Evolutionary conservation across 2,797 vertebrate species (phyloP).

Genomic region (Podarcis lilfordi): DNA sequence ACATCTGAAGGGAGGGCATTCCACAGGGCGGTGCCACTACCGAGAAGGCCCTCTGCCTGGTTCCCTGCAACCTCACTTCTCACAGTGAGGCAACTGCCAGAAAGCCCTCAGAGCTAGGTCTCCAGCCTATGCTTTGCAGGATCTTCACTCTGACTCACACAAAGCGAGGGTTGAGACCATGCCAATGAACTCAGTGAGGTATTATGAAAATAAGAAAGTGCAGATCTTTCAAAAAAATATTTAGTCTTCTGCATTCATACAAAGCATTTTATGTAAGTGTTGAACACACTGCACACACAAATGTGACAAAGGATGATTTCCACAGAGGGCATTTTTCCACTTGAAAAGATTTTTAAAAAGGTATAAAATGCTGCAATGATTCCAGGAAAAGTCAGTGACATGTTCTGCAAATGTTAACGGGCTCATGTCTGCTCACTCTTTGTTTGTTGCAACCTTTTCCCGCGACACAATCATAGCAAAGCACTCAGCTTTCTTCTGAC

Average conservation of each 20-base stretch:
- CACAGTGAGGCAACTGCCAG: too few relatives aligned
- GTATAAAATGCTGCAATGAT: background rate
- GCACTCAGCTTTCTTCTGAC: background rate
- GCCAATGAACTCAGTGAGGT: background rate
- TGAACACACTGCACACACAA: background rate
- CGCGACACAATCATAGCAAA: conserved; percentile 24
- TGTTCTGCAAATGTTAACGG: conserved; percentile 35
- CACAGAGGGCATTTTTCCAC: conserved; percentile 6
- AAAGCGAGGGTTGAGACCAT: background rate
- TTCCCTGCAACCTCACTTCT: too few relatives aligned
- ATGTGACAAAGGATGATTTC: background rate
- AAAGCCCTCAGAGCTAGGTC: too few relatives aligned
- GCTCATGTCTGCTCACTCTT: background rate
- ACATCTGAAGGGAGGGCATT: too few relatives aligned
- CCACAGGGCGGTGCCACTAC: too few relatives aligned
- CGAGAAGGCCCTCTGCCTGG: too few relatives aligned
- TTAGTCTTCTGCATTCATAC: background rate
- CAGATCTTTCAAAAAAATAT: background rate
- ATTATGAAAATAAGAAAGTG: background rate
- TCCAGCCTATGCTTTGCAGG: background rate
- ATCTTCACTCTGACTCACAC: background rate
- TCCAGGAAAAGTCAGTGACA: conserved; percentile 16
- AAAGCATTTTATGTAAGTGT: background rate
- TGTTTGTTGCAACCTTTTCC: conserved; percentile 16
- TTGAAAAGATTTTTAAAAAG: background rate